These are phyloP conservation scores for Dorcus parallelipipedus DNA, from an alignment of 2,888 invertebrate species.

Conservation along the genomic window DNA sequence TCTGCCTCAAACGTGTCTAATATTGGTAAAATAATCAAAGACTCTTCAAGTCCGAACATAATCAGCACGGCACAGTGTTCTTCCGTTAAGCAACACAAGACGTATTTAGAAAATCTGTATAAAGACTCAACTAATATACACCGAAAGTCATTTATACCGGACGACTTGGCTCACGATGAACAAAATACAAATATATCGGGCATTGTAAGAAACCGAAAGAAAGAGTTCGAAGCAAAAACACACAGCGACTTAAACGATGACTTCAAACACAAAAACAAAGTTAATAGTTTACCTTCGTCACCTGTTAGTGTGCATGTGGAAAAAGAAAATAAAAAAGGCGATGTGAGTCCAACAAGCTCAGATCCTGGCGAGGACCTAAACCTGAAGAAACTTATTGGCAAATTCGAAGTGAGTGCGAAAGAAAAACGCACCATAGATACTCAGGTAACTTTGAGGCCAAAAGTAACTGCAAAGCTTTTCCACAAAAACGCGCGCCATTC, in stretches of 20 bases:
- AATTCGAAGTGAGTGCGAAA: constrained; percentile 56
- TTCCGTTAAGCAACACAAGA: constrained; percentile 55
- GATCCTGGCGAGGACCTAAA: constrained; percentile 60
- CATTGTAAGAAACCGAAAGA: constrained; percentile 80
- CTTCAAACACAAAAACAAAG: constrained; percentile 42
- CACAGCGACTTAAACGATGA: constrained; percentile 27
- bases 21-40: constrained; percentile 33
- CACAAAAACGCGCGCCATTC: constrained; percentile 36
- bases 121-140: constrained; percentile 36
- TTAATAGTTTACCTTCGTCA: constrained; percentile 59
- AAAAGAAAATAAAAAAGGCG: constrained; percentile 19
- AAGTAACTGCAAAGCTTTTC: constrained; percentile 15
- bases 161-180: constrained; percentile 44
- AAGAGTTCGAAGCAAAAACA: constrained; percentile 82
- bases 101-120: constrained; percentile 51
- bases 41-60: constrained; percentile 47
- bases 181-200: constrained; percentile 52
- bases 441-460: constrained; percentile 33
- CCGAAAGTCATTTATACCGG: constrained; percentile 35
- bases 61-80: constrained; percentile 51
- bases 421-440: constrained; percentile 23
- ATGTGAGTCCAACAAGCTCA: constrained; percentile 26
- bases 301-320: constrained; percentile 55
- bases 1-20: constrained; percentile 43
- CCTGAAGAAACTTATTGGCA: constrained; percentile 71